These are phyloP conservation scores for Drosophila mayaguana DNA, from an alignment of 2,888 invertebrate species.

Conservation along the genomic window DNA sequence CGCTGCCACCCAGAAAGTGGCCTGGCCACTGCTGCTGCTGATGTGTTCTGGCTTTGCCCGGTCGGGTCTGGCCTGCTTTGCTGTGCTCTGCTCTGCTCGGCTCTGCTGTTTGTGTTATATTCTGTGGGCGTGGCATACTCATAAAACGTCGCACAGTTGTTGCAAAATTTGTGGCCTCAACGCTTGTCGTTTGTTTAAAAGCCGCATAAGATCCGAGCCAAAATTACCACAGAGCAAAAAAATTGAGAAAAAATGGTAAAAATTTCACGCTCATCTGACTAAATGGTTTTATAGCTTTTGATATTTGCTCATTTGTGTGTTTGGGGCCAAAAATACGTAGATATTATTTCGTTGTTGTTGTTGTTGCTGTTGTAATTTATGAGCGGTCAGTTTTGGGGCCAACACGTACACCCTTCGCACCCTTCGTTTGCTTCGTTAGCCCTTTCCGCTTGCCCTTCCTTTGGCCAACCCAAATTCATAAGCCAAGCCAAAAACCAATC, in stretches of 20 bases:
- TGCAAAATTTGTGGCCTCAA: constrained; percentile 64
- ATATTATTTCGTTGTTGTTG: constrained; percentile 48
- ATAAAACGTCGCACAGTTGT: constrained; percentile 71
- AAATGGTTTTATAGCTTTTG: constrained; percentile 77
- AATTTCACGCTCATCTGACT: constrained; percentile 79
- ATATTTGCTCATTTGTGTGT: constrained; percentile 76
- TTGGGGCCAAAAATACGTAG: constrained; percentile 48
- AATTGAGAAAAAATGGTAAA: neutral
- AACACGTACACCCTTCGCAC: constrained; percentile 16
- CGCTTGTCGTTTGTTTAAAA: constrained; percentile 62
- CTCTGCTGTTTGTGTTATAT: constrained; percentile 24
- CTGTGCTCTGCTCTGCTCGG: neutral
- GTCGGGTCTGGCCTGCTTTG: neutral
- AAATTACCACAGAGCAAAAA: constrained; percentile 26
- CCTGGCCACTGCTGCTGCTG: constrained; percentile 27
- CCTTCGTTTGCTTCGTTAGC: constrained; percentile 67
- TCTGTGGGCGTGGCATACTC: constrained; percentile 51
- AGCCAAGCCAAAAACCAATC: constrained; percentile 64
- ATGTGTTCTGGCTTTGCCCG: neutral
- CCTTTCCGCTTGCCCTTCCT: constrained; percentile 37
- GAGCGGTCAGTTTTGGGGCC: constrained; percentile 69
- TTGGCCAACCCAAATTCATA: constrained; percentile 41
- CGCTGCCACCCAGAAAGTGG: constrained; percentile 59
- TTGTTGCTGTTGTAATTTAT: constrained; percentile 68
- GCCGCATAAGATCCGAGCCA: constrained; percentile 39